Percentiles rank a stretch among this genome's conserved stretches.
Conservation (phyloP, 2,113 vertebrate genomes). For the Sporophila hypoxantha region DNA sequence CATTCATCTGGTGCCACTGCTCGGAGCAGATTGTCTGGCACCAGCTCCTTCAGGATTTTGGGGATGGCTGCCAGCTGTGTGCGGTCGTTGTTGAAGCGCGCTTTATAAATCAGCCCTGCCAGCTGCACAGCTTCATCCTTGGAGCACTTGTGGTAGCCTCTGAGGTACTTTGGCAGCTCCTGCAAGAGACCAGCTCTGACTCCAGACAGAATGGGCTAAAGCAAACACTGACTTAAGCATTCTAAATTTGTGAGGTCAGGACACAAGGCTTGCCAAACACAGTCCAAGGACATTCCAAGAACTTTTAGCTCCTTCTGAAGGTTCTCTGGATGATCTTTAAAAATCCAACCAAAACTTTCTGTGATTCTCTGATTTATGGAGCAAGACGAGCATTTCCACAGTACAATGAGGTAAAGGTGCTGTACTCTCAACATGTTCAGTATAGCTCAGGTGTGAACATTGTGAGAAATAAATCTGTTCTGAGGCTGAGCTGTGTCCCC, state of each 20-base stretch:
- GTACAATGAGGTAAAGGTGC: not conserved
- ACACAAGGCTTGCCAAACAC: not conserved
- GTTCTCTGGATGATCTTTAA: not conserved
- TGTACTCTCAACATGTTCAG: not conserved
- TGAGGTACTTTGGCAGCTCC: constrained; percentile 93
- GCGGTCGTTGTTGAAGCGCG: constrained; percentile 73
- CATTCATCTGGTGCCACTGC: constrained; percentile 84
- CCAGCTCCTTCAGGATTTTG: constrained; percentile 86
- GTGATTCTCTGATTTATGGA: not conserved
- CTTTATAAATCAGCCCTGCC: constrained; percentile 84
- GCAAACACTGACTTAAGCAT: not conserved
- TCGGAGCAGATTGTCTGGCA: constrained; percentile 84
- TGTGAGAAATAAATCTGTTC: not conserved
- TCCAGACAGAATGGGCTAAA: not conserved
- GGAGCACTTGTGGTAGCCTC: constrained; percentile 86
- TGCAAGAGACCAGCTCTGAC: constrained; percentile 47
- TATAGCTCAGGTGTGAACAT: not conserved
- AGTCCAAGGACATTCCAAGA: not conserved
- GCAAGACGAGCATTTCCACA: not conserved
- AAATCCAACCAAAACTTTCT: not conserved
- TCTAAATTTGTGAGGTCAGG: not conserved
- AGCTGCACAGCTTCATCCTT: constrained; percentile 83
- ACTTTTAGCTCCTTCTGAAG: not conserved
- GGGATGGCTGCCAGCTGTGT: constrained; percentile 73
- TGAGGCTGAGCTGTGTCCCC: not conserved